Base-by-base conservation (phyloP, 2,113 vertebrate genomes). In the Marmota monax region DNA sequence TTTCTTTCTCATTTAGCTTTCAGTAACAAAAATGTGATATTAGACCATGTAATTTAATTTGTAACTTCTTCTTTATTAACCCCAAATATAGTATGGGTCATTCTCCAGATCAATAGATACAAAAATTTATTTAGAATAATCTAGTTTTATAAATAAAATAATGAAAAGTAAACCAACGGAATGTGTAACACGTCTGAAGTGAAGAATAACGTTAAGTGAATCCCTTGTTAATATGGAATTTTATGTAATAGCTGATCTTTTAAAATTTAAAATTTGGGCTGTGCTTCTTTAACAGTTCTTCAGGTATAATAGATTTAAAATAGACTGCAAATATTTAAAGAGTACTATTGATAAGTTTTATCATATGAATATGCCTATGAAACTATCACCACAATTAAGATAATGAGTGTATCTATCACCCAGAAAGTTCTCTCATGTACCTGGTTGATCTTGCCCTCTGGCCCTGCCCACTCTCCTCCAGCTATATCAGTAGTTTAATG, bases 21-120 rank as follows among this genome's bases (percentile, higher is more conserved):
- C 80, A 61, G 45, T 74, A 89, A 61, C 65, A 76, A 67, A 85
- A 80, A 18, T 23, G 16, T 70, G 23, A 7, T 34, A 32, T 69
- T 42, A 65, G 23, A 48, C 70, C 0, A 1, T 42, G 37, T 0
- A n/a, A 45, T 94, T 95, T 69, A 42, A 5, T 92, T 7, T 83
- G 39, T 5, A 88, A 51, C 80, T 95, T 79, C 16, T 86, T 92
- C 27, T 94, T 84, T 83, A 23, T 95, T 51, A 56, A 3, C 39
- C 13, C 22, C 56, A 78, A 92, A n/a, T 73, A 67, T 42, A 53
- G 29, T 37, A 67, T 12, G 42, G 61, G n/a, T 27, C 53, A 78
- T 34, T 86, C 18, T 84, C 63, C 34, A 86, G 34, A 5, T 90
- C 20, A 58, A 16, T 23, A 85, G 58, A 51, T 39, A 39, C 2